phyloP scores from a whole-genome alignment of 2,888 invertebrate genomes.

The Chalcis sispes region DNA sequence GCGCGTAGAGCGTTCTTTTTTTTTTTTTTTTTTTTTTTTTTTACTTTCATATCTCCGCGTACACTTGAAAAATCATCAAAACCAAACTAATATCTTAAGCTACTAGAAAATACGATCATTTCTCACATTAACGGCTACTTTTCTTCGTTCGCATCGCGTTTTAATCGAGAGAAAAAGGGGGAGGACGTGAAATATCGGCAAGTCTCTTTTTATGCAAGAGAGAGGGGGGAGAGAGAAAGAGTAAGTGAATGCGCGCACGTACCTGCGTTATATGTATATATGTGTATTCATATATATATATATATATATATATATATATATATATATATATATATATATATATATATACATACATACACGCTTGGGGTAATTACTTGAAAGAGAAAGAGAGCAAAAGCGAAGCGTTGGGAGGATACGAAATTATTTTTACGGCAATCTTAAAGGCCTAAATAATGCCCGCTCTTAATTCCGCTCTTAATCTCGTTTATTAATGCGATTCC shows the following conservation, averaged over 20 bases:
- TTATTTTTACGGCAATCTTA: constrained; percentile 38
- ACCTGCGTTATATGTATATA: too few relatives aligned
- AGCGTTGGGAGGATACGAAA: constrained; percentile 40
- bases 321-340: too few relatives aligned
- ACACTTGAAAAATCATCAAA: constrained; percentile 20
- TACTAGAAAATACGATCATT: constrained; percentile 35
- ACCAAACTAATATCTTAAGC: constrained; percentile 26
- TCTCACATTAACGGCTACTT: constrained; percentile 22
- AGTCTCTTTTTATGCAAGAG: constrained; percentile 4
- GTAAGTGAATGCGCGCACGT: too few relatives aligned
- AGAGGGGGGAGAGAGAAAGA: too few relatives aligned
- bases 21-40: neutral
- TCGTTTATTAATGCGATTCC: constrained; percentile 55
- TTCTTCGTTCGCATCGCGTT: neutral
- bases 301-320: too few relatives aligned
- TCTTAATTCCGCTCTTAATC: constrained; percentile 50
- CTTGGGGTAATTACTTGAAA: constrained; percentile 31
- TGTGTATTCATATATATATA: too few relatives aligned
- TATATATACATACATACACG: neutral
- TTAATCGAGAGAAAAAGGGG: constrained; percentile 33
- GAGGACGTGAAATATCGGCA: constrained; percentile 36
- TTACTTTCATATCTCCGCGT: neutral
- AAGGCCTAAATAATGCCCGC: constrained; percentile 50
- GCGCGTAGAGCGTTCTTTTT: neutral
- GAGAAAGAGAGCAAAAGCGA: neutral